Percentiles rank a stretch among this genome's conserved stretches.
Evolutionary conservation across 2,888 invertebrate genomes (phyloP).

Genomic region (Mythimna impura): DNA sequence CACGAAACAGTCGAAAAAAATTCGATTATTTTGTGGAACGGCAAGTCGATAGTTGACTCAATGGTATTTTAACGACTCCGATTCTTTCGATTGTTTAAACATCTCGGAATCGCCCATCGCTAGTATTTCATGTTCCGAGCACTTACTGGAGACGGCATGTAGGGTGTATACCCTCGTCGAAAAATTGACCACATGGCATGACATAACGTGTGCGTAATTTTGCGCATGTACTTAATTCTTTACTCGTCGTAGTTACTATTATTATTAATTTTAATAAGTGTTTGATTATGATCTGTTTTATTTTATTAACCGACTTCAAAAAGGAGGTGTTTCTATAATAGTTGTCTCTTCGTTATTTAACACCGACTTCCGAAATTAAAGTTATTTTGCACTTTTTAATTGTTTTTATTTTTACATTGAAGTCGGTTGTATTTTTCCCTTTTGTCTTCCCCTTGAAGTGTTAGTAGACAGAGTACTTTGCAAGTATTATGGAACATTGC

Average conservation of each 20-base stretch:
- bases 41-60: no score
- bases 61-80: no score
- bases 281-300: constrained; percentile 41
- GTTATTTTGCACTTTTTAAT: no score
- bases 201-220: constrained; percentile 35
- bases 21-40: no score
- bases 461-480: constrained; percentile 50
- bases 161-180: constrained; percentile 33
- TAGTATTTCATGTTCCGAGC: constrained; percentile 11
- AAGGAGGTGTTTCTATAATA: no score
- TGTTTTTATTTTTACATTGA: no score
- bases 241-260: constrained; percentile 36
- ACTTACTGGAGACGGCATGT: constrained; percentile 51
- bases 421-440: neutral
- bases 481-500: constrained; percentile 43
- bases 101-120: no score
- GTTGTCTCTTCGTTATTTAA: no score
- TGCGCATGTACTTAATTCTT: constrained; percentile 33
- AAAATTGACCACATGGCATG: constrained; percentile 43
- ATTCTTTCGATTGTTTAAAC: no score
- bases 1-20: no score
- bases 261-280: constrained; percentile 30
- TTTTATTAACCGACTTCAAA: constrained; percentile 7
- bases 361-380: no score
- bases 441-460: constrained; percentile 13